Evolutionary conservation across 1,140 invertebrate genomes (phyloP), one percentile per base, ranked within the genome.

Genomic region (Chrysomallon squamiferum): DNA sequence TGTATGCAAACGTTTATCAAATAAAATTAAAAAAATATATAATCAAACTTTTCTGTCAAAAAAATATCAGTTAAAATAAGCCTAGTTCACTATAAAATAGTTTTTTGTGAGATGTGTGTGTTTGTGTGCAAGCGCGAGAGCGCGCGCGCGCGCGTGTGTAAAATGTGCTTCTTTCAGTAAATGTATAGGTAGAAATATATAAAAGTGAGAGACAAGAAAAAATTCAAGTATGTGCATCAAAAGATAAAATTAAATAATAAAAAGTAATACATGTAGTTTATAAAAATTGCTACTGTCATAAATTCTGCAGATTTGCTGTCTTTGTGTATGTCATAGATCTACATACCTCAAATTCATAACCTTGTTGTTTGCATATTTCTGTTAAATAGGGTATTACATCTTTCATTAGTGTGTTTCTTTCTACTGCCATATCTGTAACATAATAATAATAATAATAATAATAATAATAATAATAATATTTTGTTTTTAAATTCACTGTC

Each of bases 391-490:
- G 74, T 9, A 72, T 65, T 7, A 65, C 67, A 18, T 68, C 58
- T 25, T 69, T 74, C 70, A 76, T 72, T 32, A 81, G 57, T 18
- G 63, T 25, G 57, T 78, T 77, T 52, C 76, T 64, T 49, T 81
- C 79, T 15, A 59, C 54, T 13, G 66, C 64, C 71, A 78, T 78
- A 60, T 81, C 79, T 81, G 50, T 38, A 66, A 69, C 60, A 7
- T 59, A 18, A 57, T 56, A 43, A 45, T 1, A 56, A 65, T 30
- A 9, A 57, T 30, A 15, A 29, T 35, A 30, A 58, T 22, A 29
- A 13, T 11, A 58, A 20, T 58, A 30, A 30, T 18, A 22, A 18
- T 13, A 11, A 29, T 15, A 20, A n/a, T n/a, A n/a, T n/a, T n/a
- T n/a, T n/a, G n/a, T n/a, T n/a, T n/a, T n/a, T n/a, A n/a, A n/a